These are phyloP conservation scores for Heliangelus exortis DNA, from an alignment of 2,797 vertebrate species.

Conservation along the genomic window DNA sequence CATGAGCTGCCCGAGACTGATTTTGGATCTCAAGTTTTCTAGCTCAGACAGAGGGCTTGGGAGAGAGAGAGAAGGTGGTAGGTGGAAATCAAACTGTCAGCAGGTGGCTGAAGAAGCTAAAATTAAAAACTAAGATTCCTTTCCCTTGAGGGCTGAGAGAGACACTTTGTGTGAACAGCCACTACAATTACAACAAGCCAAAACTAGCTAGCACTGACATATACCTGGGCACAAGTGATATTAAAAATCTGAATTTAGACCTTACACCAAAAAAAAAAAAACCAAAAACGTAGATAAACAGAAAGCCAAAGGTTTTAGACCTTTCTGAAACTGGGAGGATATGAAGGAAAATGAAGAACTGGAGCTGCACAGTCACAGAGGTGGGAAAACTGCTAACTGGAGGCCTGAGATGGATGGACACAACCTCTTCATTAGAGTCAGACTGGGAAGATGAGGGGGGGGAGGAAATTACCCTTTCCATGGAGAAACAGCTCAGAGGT, in stretches of 20 bases:
- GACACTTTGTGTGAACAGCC: conserved; percentile 37
- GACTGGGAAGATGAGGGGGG: not conserved
- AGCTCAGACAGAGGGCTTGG: not conserved
- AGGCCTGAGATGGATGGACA: not conserved
- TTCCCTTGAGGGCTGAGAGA: conserved; percentile 16
- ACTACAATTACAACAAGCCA: not conserved
- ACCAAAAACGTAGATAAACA: not conserved
- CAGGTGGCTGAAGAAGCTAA: conserved; percentile 58
- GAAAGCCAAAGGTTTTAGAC: not conserved
- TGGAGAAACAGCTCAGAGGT: not conserved
- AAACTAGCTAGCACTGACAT: not conserved
- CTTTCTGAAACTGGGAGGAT: not conserved
- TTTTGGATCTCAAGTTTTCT: not conserved
- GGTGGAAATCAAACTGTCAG: conserved; percentile 54
- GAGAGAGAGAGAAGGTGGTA: conserved; percentile 5
- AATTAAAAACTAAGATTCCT: conserved; percentile 51
- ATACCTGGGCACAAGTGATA: not conserved
- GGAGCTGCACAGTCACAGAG: rapidly evolving
- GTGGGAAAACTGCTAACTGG: not conserved
- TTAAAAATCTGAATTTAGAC: not conserved
- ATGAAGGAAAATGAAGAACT: not conserved
- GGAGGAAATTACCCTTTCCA: not conserved
- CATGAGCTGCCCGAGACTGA: not conserved
- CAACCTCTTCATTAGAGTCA: not conserved
- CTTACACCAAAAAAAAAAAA: not conserved